These are phyloP conservation scores for Varanus salvator DNA, from an alignment of 2,113 vertebrate species.

Conservation along the genomic window DNA sequence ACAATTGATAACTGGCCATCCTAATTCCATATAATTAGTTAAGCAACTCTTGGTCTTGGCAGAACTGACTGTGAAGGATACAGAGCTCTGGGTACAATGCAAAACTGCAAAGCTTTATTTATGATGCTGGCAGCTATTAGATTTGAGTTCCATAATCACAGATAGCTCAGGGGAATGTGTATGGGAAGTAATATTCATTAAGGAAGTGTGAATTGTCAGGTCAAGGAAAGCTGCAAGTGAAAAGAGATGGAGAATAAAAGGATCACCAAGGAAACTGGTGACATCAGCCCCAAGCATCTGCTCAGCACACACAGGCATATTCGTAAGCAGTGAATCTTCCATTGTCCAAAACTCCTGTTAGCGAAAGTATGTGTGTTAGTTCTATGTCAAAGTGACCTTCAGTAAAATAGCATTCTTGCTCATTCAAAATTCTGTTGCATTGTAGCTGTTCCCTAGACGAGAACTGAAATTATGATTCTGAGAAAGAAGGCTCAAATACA, in stretches of 20 bases:
- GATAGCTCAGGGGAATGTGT: conserved; percentile 44
- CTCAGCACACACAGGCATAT: neutral
- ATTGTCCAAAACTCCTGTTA: neutral
- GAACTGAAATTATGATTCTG: neutral
- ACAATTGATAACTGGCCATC: neutral
- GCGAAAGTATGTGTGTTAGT: neutral
- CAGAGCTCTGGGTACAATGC: conserved; percentile 55
- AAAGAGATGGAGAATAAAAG: conserved; percentile 61
- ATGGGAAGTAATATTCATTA: conserved; percentile 44
- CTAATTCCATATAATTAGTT: conserved; percentile 39
- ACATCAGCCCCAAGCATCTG: conserved; percentile 16
- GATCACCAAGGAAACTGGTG: conserved; percentile 45
- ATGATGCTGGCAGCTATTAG: neutral
- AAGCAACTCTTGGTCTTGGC: conserved; percentile 45
- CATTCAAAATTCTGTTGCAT: neutral
- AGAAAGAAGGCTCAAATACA: neutral
- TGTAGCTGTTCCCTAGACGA: neutral
- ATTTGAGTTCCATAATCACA: conserved; percentile 26
- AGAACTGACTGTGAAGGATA: conserved; percentile 36
- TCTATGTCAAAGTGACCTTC: neutral
- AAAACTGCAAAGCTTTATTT: conserved; percentile 45
- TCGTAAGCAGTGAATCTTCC: neutral
- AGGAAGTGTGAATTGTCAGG: conserved; percentile 19
- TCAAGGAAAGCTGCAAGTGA: conserved; percentile 48
- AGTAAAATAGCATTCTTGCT: neutral